Conservation (phyloP, 2,113 vertebrate genomes). For the Oophaga pumilio region DNA sequence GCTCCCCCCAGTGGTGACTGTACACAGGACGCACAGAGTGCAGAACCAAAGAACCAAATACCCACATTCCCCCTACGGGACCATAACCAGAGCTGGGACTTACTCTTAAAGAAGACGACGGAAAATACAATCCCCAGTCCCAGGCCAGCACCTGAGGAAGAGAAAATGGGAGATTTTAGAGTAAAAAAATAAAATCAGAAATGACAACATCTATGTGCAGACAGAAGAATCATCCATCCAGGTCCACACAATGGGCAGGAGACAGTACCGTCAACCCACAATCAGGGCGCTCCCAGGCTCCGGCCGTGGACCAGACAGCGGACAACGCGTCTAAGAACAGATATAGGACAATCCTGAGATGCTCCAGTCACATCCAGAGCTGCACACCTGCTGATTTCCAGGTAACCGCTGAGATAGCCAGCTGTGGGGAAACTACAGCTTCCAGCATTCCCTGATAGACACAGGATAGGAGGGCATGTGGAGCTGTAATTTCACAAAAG, state of each 20-base stretch:
- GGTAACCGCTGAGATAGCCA: background rate
- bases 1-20: background rate
- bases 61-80: too few species aligned
- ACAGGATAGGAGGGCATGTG: too few species aligned
- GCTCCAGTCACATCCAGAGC: background rate
- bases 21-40: background rate
- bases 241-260: too few species aligned
- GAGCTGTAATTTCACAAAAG: background rate
- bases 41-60: too few species aligned
- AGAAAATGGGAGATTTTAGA: background rate
- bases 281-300: too few species aligned
- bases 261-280: too few species aligned
- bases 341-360: too few species aligned
- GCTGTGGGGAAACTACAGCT: too few species aligned
- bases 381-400: background rate
- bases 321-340: too few species aligned
- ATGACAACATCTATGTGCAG: background rate
- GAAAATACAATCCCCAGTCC: conserved; percentile 86
- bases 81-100: conserved; percentile 63
- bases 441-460: too few species aligned
- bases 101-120: conserved; percentile 89
- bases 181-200: background rate
- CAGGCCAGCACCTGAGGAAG: conserved; percentile 80
- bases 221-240: background rate
- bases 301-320: too few species aligned